phyloP scores from a whole-genome alignment of 2,888 invertebrate species.

The Timandra comae region DNA sequence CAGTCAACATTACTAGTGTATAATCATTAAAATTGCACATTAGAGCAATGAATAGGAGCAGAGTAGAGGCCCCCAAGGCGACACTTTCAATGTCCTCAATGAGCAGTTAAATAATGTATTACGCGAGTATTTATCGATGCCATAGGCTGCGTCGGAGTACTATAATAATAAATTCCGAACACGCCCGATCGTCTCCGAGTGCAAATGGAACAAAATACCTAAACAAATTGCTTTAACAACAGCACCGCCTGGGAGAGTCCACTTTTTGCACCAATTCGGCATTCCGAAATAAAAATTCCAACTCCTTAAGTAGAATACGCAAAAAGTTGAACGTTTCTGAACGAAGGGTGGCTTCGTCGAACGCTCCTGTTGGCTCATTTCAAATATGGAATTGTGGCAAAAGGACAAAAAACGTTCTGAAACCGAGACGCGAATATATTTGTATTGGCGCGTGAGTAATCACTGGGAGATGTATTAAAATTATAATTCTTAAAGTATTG shows the following conservation, averaged over 20 bases:
- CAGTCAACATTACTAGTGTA: no score
- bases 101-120: no score
- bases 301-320: slow-evolving; percentile 55
- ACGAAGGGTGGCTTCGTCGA: slow-evolving; percentile 41
- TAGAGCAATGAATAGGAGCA: no score
- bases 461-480: no score
- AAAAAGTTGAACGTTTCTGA: slow-evolving; percentile 34
- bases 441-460: slow-evolving; percentile 20
- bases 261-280: slow-evolving; percentile 76
- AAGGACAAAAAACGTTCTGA: slow-evolving; percentile 42
- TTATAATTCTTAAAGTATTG: no score
- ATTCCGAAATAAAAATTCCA: slow-evolving; percentile 76
- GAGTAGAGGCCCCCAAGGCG: no score
- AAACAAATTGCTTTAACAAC: slow-evolving; percentile 65
- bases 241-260: slow-evolving; percentile 49
- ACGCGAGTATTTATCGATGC: no score
- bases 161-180: slow-evolving; percentile 56
- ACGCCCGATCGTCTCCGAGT: slow-evolving; percentile 35
- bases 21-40: no score
- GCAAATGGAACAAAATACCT: slow-evolving; percentile 71
- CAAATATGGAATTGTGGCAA: slow-evolving; percentile 34
- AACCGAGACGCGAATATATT: slow-evolving; percentile 40
- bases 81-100: no score
- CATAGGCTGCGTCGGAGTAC: slow-evolving; percentile 30
- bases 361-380: slow-evolving; percentile 37